A percentile compares a stretch with the other conserved stretches of the same genome.
phyloP scores from a whole-genome alignment of 2,113 vertebrate genomes.

The Myotis davidii region DNA sequence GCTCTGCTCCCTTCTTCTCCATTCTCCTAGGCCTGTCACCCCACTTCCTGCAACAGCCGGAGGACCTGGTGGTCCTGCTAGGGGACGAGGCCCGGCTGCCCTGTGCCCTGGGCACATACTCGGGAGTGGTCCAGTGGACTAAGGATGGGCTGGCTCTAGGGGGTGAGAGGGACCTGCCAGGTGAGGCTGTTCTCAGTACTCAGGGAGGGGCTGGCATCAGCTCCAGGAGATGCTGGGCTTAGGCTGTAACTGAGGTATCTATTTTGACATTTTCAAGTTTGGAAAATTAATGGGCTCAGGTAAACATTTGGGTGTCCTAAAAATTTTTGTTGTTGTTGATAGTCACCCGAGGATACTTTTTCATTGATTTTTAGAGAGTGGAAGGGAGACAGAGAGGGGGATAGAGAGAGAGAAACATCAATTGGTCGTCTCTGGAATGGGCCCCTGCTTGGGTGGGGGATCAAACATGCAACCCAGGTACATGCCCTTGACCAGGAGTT shows the following conservation, averaged over 20 bases:
- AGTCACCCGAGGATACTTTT: too few species aligned
- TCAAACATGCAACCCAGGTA: too few species aligned
- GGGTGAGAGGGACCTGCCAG: constrained; percentile 93
- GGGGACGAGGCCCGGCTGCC: constrained; percentile 91
- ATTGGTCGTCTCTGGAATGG: too few species aligned
- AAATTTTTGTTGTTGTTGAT: too few species aligned
- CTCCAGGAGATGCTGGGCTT: neutral
- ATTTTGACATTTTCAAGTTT: neutral
- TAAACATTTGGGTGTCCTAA: neutral
- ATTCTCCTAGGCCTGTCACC: constrained; percentile 85
- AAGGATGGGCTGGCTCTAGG: constrained; percentile 94
- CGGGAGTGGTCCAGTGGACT: constrained; percentile 95
- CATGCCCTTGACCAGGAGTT: too few species aligned
- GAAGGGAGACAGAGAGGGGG: too few species aligned
- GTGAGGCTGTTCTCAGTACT: constrained; percentile 77
- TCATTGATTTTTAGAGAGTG: too few species aligned
- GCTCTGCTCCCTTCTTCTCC: neutral
- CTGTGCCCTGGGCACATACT: constrained; percentile 92
- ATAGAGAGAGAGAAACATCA: too few species aligned
- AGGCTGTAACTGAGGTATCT: neutral
- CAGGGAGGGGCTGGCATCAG: neutral
- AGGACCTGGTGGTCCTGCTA: constrained; percentile 90
- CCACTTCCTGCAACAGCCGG: constrained; percentile 93
- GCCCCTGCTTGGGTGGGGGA: too few species aligned
- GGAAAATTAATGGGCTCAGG: neutral